Evolutionary conservation across 2,888 invertebrate species (phyloP).

Genomic region (Latrodectus hesperus): DNA sequence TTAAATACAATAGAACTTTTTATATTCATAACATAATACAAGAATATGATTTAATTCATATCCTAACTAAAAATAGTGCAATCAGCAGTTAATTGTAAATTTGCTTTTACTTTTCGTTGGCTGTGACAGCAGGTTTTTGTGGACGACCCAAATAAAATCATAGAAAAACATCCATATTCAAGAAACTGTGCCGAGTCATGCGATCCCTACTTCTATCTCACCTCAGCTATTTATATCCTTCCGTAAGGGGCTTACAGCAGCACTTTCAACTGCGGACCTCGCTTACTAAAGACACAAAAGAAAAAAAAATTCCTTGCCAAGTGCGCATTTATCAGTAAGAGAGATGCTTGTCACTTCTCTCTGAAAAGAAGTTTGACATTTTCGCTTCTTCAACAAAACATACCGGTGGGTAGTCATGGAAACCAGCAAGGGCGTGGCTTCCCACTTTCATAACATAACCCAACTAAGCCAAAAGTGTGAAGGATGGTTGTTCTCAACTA

Average conservation of each 20-base stretch:
- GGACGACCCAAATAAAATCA: no score
- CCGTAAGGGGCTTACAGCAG: background rate
- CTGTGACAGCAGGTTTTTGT: no score
- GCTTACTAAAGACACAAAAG: background rate
- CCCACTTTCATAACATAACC: slow-evolving; percentile 13
- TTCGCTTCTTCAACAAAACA: slow-evolving; percentile 38
- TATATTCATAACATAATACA: no score
- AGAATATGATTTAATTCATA: no score
- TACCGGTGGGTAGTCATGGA: slow-evolving; percentile 31
- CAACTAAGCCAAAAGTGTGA: slow-evolving; percentile 30
- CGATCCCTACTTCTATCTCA: background rate
- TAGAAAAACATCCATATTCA: background rate
- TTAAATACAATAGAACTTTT: no score
- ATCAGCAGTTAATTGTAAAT: no score
- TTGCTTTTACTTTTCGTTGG: no score
- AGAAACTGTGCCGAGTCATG: background rate
- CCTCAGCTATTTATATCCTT: background rate
- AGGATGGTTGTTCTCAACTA: slow-evolving; percentile 35
- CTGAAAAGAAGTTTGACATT: slow-evolving; percentile 61
- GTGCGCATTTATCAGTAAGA: slow-evolving; percentile 43
- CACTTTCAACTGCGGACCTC: background rate
- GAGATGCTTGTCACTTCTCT: slow-evolving; percentile 38
- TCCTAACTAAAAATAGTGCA: no score
- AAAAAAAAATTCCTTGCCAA: slow-evolving; percentile 26
- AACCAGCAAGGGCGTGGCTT: slow-evolving; percentile 44